phyloP scores from a whole-genome alignment of 2,113 vertebrate species.

The Nothobranchius furzeri region DNA sequence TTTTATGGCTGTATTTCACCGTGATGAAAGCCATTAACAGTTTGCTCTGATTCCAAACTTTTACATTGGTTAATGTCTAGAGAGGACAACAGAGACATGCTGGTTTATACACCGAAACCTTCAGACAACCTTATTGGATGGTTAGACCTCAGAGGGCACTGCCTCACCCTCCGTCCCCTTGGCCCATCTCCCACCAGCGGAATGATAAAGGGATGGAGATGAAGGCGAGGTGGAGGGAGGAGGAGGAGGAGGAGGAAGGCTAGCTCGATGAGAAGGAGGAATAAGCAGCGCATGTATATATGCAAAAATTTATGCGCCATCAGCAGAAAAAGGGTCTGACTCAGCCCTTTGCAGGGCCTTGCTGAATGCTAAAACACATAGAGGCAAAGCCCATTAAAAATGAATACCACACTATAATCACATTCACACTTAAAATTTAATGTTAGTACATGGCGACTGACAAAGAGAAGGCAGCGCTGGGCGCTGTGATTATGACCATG shows the following conservation, averaged over 20 bases:
- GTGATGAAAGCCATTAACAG: slow-evolving; percentile 42
- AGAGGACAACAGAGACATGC: slow-evolving; percentile 37
- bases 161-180: slow-evolving; percentile 55
- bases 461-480: slow-evolving; percentile 71
- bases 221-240: slow-evolving; percentile 48
- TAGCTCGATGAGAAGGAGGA: slow-evolving; percentile 62
- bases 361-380: slow-evolving; percentile 84
- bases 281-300: slow-evolving; percentile 79
- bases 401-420: slow-evolving; percentile 84
- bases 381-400: slow-evolving; percentile 85
- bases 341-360: slow-evolving; percentile 76
- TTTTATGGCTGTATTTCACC: slow-evolving; percentile 17
- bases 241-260: slow-evolving; percentile 52
- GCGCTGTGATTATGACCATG: slow-evolving; percentile 65
- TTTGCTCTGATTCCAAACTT: slow-evolving; percentile 47
- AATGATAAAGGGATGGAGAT: slow-evolving; percentile 66
- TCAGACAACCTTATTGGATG: slow-evolving; percentile 44
- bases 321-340: slow-evolving; percentile 81
- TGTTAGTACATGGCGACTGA: slow-evolving; percentile 73
- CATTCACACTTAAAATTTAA: slow-evolving; percentile 86
- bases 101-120: slow-evolving; percentile 36
- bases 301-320: slow-evolving; percentile 78
- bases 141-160: slow-evolving; percentile 52
- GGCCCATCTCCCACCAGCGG: slow-evolving; percentile 43
- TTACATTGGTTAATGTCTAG: slow-evolving; percentile 17